Base-by-base conservation (phyloP, 2,797 vertebrate genomes). In the Bucorvus abyssinicus region DNA sequence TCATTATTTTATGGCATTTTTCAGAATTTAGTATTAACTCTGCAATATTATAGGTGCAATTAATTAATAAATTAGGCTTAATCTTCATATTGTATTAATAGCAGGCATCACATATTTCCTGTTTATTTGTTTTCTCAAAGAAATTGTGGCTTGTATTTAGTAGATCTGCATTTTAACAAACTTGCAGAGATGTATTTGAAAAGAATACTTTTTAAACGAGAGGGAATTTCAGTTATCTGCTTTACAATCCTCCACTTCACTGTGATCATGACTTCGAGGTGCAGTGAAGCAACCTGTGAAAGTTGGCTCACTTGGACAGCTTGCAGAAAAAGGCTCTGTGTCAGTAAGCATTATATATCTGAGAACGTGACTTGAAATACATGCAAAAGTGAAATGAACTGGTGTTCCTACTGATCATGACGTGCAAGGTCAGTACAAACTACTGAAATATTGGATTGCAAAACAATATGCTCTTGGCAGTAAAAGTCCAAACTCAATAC, bases 301-400 rank as follows among this genome's bases (percentile, higher is more conserved):
- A 95, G 78, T 42, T 87, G 67, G 26, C 63, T 95, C 63, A 49
- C 36, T 49, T 3, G 45, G 53, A 60, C 47, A 80, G 52, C 67
- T 83, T 91, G 88, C 85, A 87, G 85, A 89, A 95, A 94, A 91
- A 89, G 21, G 38, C 63, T 83, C 19, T 52, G 40, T 96, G 75
- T 71, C 71, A 70, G 40, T 63, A 24, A 90, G 75, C 17, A 13
- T 38, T 70, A 36, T 17, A 23, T 49, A 57, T 59, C 68, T 60
- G 92, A 94, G 64, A 1, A 36, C 67, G 32, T 34, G 56, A 36
- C 53, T 83, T 44, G 49, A 87, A 26, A 67, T 68, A 22, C 4
- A 90, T 12, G n/a, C 32, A 94, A 74, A 93, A 92, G 89, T 80
- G 82, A 92, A 87, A 87, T 85, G 87, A 79, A 47, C 89, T 60